Evolutionary conservation across 1,140 invertebrate genomes (phyloP), one percentile per base, ranked within the genome.

Genomic region (Babylonia areolata): DNA sequence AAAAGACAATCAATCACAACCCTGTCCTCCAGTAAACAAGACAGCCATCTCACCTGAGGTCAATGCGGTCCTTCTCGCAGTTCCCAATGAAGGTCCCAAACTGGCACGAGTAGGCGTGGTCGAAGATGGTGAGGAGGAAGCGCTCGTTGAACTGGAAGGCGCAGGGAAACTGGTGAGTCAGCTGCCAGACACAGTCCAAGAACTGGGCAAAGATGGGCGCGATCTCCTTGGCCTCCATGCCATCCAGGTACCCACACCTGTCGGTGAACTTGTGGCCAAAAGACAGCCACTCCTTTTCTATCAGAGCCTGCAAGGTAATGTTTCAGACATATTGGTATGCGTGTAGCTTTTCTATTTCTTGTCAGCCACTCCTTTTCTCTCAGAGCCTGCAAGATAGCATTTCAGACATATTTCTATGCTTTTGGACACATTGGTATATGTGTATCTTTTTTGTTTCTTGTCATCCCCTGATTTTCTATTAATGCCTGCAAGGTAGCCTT

Each of bases 71-170:
- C 82, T 95, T 95, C 88, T 96, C 95, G 92, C 95, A 95, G 93
- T 99, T 99, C 89, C 96, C 99, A 9, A 99, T 96, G 95, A 99
- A 99, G 6, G 99, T 99, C 28, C 99, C 99, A 95, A 99, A 99
- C 88, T 98, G 96, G 94, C 98, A 99, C 1, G 98, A 98, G 95
- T 99, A 99, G 33, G 99, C 95, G 87, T 99, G 97, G 95, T 99
- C 99, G 92, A 99, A 98, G 35, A 99, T 95, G 3, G 97, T 97
- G 42, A 99, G 94, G 39, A 99, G 95, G 94, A 99, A 99, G 28
- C 97, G 95, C 93, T 99, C 98, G 94, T 99, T 99, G 92, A 99
- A 99, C 95, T 99, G 97, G 95, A 99, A 99, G 51, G 97, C 97
- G 81, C 96, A 96, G 0, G 98, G n/a, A n/a, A 97, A 97, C 92